Evolutionary conservation across 2,113 vertebrate genomes (phyloP), one percentile per base, ranked within the genome.

Genomic region (Xenopus tropicalis): DNA sequence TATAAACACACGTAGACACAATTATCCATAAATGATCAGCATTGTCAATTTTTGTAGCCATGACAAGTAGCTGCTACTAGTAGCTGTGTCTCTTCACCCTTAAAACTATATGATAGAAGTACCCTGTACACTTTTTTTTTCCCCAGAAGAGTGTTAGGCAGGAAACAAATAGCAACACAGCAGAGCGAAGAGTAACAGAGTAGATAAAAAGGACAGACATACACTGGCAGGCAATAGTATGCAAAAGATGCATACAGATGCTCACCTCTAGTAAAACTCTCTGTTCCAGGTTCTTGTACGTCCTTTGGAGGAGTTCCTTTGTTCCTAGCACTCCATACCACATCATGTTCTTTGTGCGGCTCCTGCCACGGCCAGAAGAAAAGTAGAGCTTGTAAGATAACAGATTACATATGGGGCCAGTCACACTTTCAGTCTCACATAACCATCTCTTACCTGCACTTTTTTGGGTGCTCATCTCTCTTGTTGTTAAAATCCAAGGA

Each of bases 311-410:
- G 72, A 98, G 79, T 80, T 98, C 96, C 78, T 95, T 97, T 79
- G 96, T 98, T 54, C 95, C 96, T 14, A 97, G 77, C 1, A 98
- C 95, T 6, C 96, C 95, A 0, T 97, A 98, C 95, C 96, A 98
- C 96, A 98, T 97, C 94, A 95, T 93, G 85, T 98, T 98, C 85
- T 98, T 97, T 17, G 96, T 98, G n/a, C 96, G 92, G 81, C 96
- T 97, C 90, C 95, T 97, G 67, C 13, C 0, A 20, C 42, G 72
- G 29, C 59, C 43, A 66, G 70, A 72, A 17, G 44, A 46, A 17
- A 43, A 48, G 16, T 17, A 48, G 3, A 79, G 0, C 1, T 16
- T 61, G 17, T 3, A 61, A 4, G 14, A 68, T 14, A 6, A 11
- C 72, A 12, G 24, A 57, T 57, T 57, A 17, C 11, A 21, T 19